Percentiles rank a stretch among this genome's conserved stretches.
Evolutionary conservation across 2,888 invertebrate genomes (phyloP).

Genomic region (Tipula confusa): DNA sequence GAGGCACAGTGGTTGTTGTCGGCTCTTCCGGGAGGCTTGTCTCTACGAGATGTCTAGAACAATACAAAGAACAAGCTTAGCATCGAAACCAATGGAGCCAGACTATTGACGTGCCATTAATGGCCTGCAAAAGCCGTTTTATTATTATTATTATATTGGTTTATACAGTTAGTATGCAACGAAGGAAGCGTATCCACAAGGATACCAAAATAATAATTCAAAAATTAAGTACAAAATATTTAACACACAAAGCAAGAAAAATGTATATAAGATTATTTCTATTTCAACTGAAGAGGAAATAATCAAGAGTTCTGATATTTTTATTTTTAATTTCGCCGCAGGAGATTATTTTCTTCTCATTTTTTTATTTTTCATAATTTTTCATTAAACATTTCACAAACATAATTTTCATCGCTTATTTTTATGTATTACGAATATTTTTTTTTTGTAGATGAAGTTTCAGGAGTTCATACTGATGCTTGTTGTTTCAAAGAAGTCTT

Average conservation of each 20-base stretch:
- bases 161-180: too few relatives aligned
- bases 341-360: conserved; percentile 27
- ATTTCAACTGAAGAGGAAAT: neutral
- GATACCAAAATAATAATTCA: neutral
- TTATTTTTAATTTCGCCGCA: conserved; percentile 21
- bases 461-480: neutral
- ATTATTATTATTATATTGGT: too few relatives aligned
- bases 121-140: too few relatives aligned
- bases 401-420: conserved; percentile 26
- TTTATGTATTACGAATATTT: conserved; percentile 4
- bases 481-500: conserved; percentile 12
- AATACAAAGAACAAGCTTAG: too few relatives aligned
- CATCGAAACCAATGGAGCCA: too few relatives aligned
- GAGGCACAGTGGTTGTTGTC: too few relatives aligned
- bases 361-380: neutral
- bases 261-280: neutral
- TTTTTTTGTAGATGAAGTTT: neutral
- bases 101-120: too few relatives aligned
- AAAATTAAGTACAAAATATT: neutral
- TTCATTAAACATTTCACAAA: conserved; percentile 28
- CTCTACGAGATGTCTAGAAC: too few relatives aligned
- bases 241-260: neutral
- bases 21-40: too few relatives aligned
- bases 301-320: neutral
- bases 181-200: neutral